A percentile compares a stretch with the other conserved stretches of the same genome.
phyloP scores from a whole-genome alignment of 1,140 invertebrate species.

The Achroia grisella region DNA sequence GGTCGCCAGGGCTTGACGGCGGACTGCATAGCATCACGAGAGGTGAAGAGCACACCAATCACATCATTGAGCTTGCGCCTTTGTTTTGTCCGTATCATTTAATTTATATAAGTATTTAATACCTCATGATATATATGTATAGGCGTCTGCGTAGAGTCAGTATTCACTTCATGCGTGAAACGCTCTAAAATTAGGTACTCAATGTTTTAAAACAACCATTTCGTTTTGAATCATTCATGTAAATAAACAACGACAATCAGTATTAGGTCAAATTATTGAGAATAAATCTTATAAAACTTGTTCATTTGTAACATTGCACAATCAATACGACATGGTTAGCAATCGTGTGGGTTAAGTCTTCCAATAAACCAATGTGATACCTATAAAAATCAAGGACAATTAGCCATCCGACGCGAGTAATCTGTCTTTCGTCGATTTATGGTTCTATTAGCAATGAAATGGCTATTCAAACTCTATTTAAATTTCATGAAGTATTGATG shows the following conservation, averaged over 20 bases:
- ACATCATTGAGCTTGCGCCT: neutral
- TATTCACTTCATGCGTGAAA: too few species aligned
- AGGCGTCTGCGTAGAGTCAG: too few species aligned
- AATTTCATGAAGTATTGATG: conserved; percentile 4
- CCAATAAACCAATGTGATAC: conserved; percentile 35
- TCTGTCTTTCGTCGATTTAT: conserved; percentile 29
- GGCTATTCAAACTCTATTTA: conserved; percentile 12
- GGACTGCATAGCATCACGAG: conserved; percentile 33
- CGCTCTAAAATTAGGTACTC: too few species aligned
- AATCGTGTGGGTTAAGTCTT: conserved; percentile 29
- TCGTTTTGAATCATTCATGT: too few species aligned
- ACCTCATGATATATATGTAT: too few species aligned
- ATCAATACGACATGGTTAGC: conserved; percentile 27
- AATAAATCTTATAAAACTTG: conserved; percentile 45
- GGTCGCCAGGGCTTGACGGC: conserved; percentile 20
- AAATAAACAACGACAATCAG: too few species aligned
- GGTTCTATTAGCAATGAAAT: conserved; percentile 28
- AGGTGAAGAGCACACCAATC: conserved; percentile 28
- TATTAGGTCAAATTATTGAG: conserved; percentile 19
- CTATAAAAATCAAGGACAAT: conserved; percentile 53
- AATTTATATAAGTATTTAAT: too few species aligned
- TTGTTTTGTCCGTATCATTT: too few species aligned
- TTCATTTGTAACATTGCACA: conserved; percentile 28
- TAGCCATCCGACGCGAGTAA: neutral
- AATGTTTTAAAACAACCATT: too few species aligned